These are phyloP conservation scores for Eurypyga helias DNA, from an alignment of 2,113 vertebrate genomes.

Conservation along the genomic window DNA sequence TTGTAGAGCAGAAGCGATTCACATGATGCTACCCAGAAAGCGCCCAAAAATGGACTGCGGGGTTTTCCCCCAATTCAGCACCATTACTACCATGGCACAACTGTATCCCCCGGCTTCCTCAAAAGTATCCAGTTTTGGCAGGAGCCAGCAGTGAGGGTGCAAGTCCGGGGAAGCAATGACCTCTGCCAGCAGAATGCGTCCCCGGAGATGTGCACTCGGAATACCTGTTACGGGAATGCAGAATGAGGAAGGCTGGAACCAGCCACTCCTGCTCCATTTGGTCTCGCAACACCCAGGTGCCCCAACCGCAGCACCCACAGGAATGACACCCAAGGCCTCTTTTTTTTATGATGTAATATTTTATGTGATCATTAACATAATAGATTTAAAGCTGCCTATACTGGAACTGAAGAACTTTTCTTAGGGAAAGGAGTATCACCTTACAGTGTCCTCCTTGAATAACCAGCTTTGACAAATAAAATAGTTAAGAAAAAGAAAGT, in stretches of 20 bases:
- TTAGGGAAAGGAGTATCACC: background rate
- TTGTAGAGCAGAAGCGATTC: accelerated
- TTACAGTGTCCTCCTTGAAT: background rate
- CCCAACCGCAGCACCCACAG: accelerated
- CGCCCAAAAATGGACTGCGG: background rate
- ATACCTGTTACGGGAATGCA: accelerated
- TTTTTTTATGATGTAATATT: background rate
- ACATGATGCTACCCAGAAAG: no score
- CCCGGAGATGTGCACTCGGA: accelerated
- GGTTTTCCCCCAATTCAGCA: background rate
- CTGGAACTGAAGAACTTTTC: background rate
- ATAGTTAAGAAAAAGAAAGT: background rate
- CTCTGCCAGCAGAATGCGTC: accelerated
- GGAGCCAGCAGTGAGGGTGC: background rate
- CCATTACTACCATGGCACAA: accelerated
- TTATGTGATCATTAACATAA: background rate
- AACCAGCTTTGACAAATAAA: background rate
- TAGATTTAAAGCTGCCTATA: background rate
- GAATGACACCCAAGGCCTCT: background rate
- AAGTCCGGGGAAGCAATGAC: accelerated
- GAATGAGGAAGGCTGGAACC: background rate
- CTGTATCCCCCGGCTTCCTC: background rate
- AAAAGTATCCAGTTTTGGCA: accelerated
- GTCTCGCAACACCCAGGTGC: background rate
- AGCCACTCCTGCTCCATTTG: background rate